Percentiles rank a stretch among this genome's conserved stretches.
These are phyloP conservation scores for Cinclus mexicanus DNA, from an alignment of 2,113 vertebrate genomes.

Conservation along the genomic window DNA sequence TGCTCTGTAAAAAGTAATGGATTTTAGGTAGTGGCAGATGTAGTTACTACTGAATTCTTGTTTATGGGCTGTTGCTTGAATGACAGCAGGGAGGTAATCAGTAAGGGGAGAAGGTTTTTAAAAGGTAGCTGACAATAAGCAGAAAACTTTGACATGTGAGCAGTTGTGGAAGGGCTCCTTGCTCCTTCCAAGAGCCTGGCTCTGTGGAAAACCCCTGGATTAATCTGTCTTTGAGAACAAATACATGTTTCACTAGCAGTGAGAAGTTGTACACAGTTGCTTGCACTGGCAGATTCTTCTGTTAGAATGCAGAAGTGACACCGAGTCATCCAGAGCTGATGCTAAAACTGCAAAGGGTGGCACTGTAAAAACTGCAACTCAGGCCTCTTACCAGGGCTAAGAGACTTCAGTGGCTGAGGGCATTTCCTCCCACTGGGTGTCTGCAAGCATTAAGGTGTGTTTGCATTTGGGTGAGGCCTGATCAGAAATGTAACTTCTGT, in stretches of 20 bases:
- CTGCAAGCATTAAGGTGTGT: background rate
- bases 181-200: background rate
- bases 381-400: background rate
- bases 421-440: background rate
- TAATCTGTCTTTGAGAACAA: background rate
- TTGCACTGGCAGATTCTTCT: slow-evolving; percentile 25
- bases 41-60: background rate
- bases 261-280: background rate
- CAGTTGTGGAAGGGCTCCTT: background rate
- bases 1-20: background rate
- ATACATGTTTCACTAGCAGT: background rate
- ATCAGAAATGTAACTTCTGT: background rate
- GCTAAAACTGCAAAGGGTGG: background rate
- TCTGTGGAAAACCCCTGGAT: background rate
- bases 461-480: background rate
- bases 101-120: background rate
- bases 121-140: background rate
- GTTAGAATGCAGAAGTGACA: slow-evolving; percentile 50
- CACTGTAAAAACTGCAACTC: background rate
- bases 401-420: background rate
- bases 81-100: background rate
- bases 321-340: background rate
- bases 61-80: background rate
- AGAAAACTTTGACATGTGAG: background rate
- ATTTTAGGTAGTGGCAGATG: background rate